These are phyloP conservation scores for Hypomesus transpacificus DNA, from an alignment of 2,113 vertebrate genomes.

Conservation along the genomic window DNA sequence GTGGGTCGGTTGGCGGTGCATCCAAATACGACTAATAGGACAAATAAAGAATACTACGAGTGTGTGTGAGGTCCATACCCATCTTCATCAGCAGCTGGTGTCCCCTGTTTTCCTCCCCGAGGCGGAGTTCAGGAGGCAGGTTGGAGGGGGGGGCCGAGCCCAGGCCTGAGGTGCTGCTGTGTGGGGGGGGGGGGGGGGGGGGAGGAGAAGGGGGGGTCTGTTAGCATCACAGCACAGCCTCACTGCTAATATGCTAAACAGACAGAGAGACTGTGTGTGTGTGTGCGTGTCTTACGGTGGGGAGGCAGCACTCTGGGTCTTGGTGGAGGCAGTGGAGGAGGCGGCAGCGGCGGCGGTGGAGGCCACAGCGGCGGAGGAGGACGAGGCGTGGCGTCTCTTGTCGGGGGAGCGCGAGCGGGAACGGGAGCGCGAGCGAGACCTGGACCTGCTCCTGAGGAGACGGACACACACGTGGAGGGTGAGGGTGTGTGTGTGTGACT, in stretches of 20 bases:
- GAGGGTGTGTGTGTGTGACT: background rate
- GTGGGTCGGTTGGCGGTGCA: background rate
- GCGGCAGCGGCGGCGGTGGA: background rate
- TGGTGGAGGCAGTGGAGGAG: conserved; percentile 34
- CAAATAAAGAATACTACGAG: too few relatives aligned
- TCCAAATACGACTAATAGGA: too few relatives aligned
- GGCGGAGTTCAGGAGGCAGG: conserved; percentile 73
- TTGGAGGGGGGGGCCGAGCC: conserved; percentile 76
- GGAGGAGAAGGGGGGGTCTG: background rate
- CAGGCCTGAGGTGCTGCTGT: conserved; percentile 82
- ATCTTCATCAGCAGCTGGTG: conserved; percentile 81
- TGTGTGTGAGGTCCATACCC: conserved; percentile 62
- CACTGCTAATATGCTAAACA: too few relatives aligned
- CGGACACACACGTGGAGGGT: background rate
- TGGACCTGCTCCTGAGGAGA: conserved; percentile 79
- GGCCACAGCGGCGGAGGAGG: background rate
- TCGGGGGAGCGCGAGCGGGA: conserved; percentile 84
- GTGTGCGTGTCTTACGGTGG: background rate
- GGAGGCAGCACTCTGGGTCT: background rate
- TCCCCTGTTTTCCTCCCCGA: conserved; percentile 91
- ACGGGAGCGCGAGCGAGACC: conserved; percentile 81
- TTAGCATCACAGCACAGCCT: too few relatives aligned
- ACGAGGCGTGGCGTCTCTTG: conserved; percentile 51
- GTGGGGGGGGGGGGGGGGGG: background rate
- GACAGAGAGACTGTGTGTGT: background rate